These are phyloP conservation scores for Pangasius larnaudii DNA, from an alignment of 2,797 vertebrate genomes.

Conservation along the genomic window DNA sequence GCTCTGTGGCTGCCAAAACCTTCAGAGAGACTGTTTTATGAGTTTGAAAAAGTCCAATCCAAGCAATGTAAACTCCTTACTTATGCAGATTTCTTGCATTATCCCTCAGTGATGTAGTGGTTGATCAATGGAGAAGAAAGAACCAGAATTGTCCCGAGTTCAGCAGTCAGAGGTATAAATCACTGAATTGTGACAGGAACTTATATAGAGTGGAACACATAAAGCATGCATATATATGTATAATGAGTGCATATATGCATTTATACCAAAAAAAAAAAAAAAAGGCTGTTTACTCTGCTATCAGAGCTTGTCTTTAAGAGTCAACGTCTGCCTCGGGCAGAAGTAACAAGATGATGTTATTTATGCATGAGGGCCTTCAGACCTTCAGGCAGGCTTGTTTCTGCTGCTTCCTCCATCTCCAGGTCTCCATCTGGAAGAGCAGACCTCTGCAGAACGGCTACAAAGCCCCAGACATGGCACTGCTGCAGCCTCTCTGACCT, in stretches of 20 bases:
- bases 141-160: not conserved
- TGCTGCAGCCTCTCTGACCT: slow-evolving; percentile 5
- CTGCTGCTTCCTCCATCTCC: slow-evolving; percentile 15
- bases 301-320: slow-evolving; percentile 34
- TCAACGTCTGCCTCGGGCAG: slow-evolving; percentile 26
- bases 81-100: not conserved
- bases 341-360: slow-evolving; percentile 30
- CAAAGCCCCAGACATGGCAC: not conserved
- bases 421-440: slow-evolving; percentile 13
- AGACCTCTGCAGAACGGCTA: not conserved
- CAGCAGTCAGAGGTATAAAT: slow-evolving; percentile 3
- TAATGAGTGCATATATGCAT: too few species aligned
- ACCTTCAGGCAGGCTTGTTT: slow-evolving; percentile 46
- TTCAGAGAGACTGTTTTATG: not conserved
- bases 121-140: not conserved
- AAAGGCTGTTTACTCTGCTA: slow-evolving; percentile 34
- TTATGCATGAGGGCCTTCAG: slow-evolving; percentile 49
- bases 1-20: slow-evolving; percentile 18
- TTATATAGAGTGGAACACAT: not conserved
- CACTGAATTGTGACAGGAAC: not conserved
- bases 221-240: not conserved
- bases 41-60: slow-evolving; percentile 6
- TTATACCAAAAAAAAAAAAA: not conserved
- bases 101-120: not conserved
- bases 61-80: slow-evolving; percentile 15